These are phyloP conservation scores for Apodemia mormo DNA, from an alignment of 2,888 invertebrate genomes.

Conservation along the genomic window DNA sequence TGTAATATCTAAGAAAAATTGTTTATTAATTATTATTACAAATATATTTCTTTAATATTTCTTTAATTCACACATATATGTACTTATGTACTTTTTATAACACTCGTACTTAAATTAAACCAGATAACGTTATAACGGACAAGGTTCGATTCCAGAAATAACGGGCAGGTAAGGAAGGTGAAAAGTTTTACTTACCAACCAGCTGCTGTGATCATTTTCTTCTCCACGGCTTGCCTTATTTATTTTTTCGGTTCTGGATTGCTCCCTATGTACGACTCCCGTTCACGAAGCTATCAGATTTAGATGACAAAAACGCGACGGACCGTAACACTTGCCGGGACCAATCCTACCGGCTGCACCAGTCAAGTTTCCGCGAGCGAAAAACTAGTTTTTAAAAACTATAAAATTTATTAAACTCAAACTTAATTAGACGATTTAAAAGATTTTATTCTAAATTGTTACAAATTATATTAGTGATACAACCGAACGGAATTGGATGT, in stretches of 20 bases:
- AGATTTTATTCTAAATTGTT: no score
- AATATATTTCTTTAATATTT: no score
- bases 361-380: constrained; percentile 29
- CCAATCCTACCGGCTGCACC: constrained; percentile 21
- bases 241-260: constrained; percentile 15
- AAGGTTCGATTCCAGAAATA: constrained; percentile 21
- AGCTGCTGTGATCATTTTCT: constrained; percentile 10
- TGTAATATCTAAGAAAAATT: no score
- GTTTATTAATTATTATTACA: no score
- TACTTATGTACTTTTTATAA: no score
- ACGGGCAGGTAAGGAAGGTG: constrained; percentile 20
- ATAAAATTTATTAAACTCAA: constrained; percentile 21
- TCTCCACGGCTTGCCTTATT: constrained; percentile 11
- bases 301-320: constrained; percentile 23
- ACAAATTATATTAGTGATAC: no score
- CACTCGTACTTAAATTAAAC: not conserved
- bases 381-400: constrained; percentile 6
- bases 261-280: not conserved
- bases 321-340: constrained; percentile 24
- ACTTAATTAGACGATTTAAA: no score
- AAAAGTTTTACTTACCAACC: constrained; percentile 22
- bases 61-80: no score
- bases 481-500: no score
- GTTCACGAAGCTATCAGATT: not conserved
- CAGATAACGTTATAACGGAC: constrained; percentile 22